phyloP scores from a whole-genome alignment of 2,113 vertebrate genomes.

The Nanger granti region DNA sequence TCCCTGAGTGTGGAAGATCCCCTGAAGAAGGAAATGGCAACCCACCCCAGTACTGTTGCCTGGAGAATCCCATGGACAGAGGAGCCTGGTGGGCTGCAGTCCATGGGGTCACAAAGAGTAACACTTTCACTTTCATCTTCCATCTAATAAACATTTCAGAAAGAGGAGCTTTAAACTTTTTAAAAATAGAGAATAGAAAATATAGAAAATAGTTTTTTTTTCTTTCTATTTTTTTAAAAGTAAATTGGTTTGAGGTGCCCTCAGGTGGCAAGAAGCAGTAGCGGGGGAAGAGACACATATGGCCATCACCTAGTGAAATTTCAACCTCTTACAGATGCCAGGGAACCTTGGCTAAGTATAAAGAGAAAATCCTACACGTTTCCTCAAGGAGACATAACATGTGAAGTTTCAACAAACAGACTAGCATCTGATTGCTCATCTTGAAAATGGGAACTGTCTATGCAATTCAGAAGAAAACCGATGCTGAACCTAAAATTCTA shows the following conservation, averaged over 20 bases:
- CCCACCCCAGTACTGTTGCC: not conserved
- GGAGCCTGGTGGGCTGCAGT: not conserved
- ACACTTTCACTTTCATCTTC: not conserved
- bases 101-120: not conserved
- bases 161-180: not conserved
- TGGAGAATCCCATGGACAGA: not conserved
- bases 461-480: not conserved
- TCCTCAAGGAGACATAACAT: not conserved
- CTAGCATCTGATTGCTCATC: not conserved
- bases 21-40: not conserved
- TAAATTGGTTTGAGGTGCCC: not conserved
- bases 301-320: not conserved
- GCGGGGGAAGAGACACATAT: not conserved
- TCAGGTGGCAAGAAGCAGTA: not conserved
- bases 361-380: not conserved
- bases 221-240: not conserved
- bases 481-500: not conserved
- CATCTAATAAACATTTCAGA: not conserved
- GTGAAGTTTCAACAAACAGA: not conserved
- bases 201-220: too few relatives aligned
- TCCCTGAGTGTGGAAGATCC: not conserved
- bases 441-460: not conserved
- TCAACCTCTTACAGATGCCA: not conserved
- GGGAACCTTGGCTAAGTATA: not conserved
- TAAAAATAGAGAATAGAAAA: not conserved